These are phyloP conservation scores for Stenodema calcarata DNA, from an alignment of 2,888 invertebrate genomes.

Conservation along the genomic window DNA sequence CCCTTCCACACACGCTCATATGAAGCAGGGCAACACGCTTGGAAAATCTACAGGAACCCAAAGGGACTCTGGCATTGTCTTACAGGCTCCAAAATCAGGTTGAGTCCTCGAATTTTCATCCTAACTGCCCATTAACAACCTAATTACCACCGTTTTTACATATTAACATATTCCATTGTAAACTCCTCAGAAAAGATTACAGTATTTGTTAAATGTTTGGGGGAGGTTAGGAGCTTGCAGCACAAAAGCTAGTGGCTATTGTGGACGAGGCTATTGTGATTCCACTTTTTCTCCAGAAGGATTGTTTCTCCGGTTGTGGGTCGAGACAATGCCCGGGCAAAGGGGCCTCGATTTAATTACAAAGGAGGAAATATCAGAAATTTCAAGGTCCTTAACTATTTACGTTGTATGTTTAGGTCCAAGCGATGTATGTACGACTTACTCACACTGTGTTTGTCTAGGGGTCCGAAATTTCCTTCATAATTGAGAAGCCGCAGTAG, in stretches of 20 bases:
- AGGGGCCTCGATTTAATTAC: conserved; percentile 45
- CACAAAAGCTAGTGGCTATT: conserved; percentile 40
- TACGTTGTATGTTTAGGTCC: conserved; percentile 53
- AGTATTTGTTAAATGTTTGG: conserved; percentile 51
- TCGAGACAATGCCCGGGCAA: conserved; percentile 40
- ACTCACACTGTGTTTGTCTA: conserved; percentile 42
- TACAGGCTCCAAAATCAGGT: neutral
- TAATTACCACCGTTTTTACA: conserved; percentile 51
- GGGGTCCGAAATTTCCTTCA: conserved; percentile 41
- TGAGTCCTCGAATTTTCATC: conserved; percentile 5
- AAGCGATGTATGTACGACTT: conserved; percentile 49
- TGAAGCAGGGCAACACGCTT: neutral
- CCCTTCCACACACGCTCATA: neutral
- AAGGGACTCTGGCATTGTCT: conserved; percentile 22
- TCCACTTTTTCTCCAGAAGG: conserved; percentile 29
- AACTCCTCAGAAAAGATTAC: conserved; percentile 41
- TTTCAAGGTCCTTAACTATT: conserved; percentile 52
- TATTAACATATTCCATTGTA: conserved; percentile 53
- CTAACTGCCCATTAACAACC: conserved; percentile 37
- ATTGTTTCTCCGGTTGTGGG: conserved; percentile 45
- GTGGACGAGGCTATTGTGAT: conserved; percentile 44
- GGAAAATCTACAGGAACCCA: neutral
- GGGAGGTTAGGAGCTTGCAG: conserved; percentile 19
- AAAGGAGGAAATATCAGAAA: conserved; percentile 52
- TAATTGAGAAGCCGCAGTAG: conserved; percentile 32